Evolutionary conservation across 2,888 invertebrate species (phyloP), one percentile per base, ranked within the genome.

Genomic region (Troides helena): DNA sequence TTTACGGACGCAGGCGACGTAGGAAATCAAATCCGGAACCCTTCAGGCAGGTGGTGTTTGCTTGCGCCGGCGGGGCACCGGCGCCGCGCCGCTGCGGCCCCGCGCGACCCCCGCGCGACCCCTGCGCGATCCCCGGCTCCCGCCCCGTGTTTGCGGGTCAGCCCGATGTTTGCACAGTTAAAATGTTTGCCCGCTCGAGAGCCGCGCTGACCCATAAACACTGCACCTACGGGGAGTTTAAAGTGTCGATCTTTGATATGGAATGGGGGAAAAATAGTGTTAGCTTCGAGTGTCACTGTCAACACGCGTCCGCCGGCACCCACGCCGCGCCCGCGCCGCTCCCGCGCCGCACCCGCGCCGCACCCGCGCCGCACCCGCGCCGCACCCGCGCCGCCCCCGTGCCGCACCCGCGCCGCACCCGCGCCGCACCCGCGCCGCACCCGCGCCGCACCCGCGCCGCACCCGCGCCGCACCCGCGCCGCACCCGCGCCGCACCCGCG

Each of bases 151-250:
- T 70, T 70, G 70, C 71, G 75, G 83, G 84, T 82, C 86, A 79
- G 78, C 81, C 46, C 79, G 74, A 67, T 88, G 88, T 89, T 88
- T 89, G 86, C 76, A 72, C 79, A 76, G 86, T 81, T 90, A 88
- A 90, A 90, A 89, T 89, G 89, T 90, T 89, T 90, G 84, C 85
- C 69, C 74, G 71, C 77, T 67, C 74, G 78, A 83, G 79, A 73
- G 77, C 77, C 74, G 70, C 74, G 73, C 70, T 80, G 81, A 81
- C 84, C 82, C 75, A 79, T 73, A 80, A 78, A 78, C 46, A 77
- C 71, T 74, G 70, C 74, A 69, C 69, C 69, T 57, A 56, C 61
- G 46, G 30, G 46, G 75, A 74, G 74, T 76, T 77, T 72, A 72
- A 67, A 75, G 73, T 77, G 73, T 76, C 72, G 72, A 72, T 72